phyloP scores from a whole-genome alignment of 2,113 vertebrate genomes.

The Ahaetulla prasina region DNA sequence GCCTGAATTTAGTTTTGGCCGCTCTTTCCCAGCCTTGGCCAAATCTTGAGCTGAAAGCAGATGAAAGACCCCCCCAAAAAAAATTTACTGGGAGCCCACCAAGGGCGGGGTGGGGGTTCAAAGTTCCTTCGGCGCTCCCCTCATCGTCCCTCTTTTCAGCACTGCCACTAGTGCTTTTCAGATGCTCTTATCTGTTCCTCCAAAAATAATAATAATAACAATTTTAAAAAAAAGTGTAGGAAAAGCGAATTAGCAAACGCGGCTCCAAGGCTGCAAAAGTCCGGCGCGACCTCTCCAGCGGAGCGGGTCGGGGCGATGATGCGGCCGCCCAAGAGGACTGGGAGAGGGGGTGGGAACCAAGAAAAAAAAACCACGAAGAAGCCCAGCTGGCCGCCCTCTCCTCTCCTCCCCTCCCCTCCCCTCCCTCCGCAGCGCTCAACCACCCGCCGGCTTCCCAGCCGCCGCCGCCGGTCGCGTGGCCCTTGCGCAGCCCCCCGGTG shows the following conservation, averaged over 20 bases:
- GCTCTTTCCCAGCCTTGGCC: not conserved
- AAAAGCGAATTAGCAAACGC: too few relatives aligned
- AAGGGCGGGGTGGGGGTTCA: too few relatives aligned
- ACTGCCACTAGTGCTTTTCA: too few relatives aligned
- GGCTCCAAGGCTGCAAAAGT: too few relatives aligned
- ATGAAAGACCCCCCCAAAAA: too few relatives aligned
- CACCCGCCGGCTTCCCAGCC: not conserved
- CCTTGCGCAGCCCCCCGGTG: not conserved
- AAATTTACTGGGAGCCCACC: too few relatives aligned
- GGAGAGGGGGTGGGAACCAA: not conserved
- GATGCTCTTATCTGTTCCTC: too few relatives aligned
- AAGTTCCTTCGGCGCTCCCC: too few relatives aligned
- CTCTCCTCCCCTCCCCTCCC: rapidly evolving
- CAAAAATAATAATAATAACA: too few relatives aligned
- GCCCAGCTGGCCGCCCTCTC: not conserved
- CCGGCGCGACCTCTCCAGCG: not conserved
- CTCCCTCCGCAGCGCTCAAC: not conserved
- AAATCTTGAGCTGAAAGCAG: not conserved
- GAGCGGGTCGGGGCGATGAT: not conserved
- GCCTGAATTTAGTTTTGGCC: not conserved
- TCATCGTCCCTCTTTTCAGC: too few relatives aligned
- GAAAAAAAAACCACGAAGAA: not conserved
- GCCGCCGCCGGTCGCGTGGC: not conserved
- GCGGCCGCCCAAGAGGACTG: not conserved
- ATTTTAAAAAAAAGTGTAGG: too few relatives aligned